These are phyloP conservation scores for Drosophila navojoa DNA, from an alignment of 1,140 invertebrate genomes.

Conservation along the genomic window DNA sequence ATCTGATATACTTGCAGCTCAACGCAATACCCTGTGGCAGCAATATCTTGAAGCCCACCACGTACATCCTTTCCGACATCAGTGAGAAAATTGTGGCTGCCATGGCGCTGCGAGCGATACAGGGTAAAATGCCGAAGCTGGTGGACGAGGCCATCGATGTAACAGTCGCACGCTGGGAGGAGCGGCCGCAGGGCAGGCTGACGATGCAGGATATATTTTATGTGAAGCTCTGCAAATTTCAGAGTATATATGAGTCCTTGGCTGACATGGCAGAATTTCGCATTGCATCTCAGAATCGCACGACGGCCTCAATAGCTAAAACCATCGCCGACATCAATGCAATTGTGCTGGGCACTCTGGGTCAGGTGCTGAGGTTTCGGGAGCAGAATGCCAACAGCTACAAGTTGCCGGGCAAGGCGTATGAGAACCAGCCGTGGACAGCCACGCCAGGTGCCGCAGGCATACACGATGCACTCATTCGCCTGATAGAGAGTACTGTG, in stretches of 20 bases:
- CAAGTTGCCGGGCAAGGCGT: conserved; percentile 56
- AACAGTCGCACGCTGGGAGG: conserved; percentile 85
- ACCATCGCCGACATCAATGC: conserved; percentile 86
- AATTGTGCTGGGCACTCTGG: conserved; percentile 85
- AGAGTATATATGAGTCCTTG: conserved; percentile 85
- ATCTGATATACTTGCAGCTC: conserved; percentile 38
- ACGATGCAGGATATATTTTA: conserved; percentile 90
- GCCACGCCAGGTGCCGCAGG: conserved; percentile 85
- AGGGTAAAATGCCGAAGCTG: conserved; percentile 62
- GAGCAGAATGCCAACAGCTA: conserved; percentile 86
- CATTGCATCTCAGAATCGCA: conserved; percentile 84
- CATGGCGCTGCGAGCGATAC: conserved; percentile 84
- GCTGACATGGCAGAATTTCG: conserved; percentile 85
- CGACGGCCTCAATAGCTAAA: conserved; percentile 85
- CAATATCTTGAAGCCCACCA: conserved; percentile 86
- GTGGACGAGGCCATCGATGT: conserved; percentile 85
- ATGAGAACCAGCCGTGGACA: conserved; percentile 89
- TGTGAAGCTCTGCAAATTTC: conserved; percentile 87
- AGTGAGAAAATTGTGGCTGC: conserved; percentile 92
- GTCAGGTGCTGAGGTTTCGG: conserved; percentile 86
- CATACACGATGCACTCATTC: conserved; percentile 85
- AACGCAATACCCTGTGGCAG: conserved; percentile 85
- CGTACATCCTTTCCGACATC: conserved; percentile 88
- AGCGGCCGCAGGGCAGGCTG: conserved; percentile 85
- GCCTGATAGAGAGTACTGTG: conserved; percentile 84